Conservation (phyloP, 2,888 invertebrate genomes). For the Germaria angustata region DNA sequence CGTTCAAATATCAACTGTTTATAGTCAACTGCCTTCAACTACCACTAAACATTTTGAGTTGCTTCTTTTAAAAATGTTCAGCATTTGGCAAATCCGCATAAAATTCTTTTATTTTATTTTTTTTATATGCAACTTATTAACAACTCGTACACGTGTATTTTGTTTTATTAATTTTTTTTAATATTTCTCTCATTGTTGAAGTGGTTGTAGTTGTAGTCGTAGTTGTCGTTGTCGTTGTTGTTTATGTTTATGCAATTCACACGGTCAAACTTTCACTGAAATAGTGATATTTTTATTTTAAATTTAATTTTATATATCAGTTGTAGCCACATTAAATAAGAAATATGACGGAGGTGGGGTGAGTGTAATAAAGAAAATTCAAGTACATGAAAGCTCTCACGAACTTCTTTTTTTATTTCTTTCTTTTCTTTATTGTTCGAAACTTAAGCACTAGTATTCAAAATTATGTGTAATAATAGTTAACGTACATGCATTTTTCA, state of each 20-base stretch:
- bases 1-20: conserved; percentile 2
- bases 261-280: conserved; percentile 66
- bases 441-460: neutral
- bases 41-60: neutral
- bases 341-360: conserved; percentile 14
- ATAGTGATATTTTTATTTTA: conserved; percentile 52
- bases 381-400: conserved; percentile 4
- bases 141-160: conserved; percentile 6
- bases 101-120: conserved; percentile 1
- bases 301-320: conserved; percentile 37
- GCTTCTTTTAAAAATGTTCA: conserved; percentile 18
- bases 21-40: neutral
- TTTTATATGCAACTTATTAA: conserved; percentile 27
- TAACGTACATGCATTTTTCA: neutral
- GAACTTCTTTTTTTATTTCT: too few species aligned
- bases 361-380: conserved; percentile 38
- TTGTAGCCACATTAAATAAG: conserved; percentile 9
- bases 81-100: conserved; percentile 32
- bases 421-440: neutral
- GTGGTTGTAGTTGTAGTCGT: neutral
- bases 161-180: neutral
- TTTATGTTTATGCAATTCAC: conserved; percentile 61
- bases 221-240: conserved; percentile 2
- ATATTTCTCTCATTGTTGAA: neutral
- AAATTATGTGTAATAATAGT: neutral